Percentiles rank a stretch among this genome's conserved stretches.
These are phyloP conservation scores for Lepidurus packardi DNA, from an alignment of 1,140 invertebrate species.

Conservation along the genomic window DNA sequence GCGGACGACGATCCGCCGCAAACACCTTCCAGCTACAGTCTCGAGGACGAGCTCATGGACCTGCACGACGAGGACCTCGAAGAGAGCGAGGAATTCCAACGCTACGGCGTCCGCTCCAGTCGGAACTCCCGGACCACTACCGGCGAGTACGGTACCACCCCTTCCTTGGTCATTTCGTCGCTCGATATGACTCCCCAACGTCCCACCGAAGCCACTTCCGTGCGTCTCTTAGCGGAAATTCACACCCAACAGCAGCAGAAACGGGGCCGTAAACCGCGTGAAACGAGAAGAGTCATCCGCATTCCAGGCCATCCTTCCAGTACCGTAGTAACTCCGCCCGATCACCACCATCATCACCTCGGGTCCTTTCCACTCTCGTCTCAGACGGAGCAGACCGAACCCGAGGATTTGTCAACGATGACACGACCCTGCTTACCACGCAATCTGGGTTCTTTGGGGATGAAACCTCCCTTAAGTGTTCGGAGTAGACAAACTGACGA, in stretches of 20 bases:
- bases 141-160: background rate
- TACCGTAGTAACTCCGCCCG: constrained; percentile 34
- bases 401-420: constrained; percentile 71
- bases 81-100: constrained; percentile 27
- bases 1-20: constrained; percentile 43
- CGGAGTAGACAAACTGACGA: background rate
- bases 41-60: constrained; percentile 18
- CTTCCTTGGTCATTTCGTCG: background rate
- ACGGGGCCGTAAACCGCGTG: constrained; percentile 44
- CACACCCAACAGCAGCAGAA: constrained; percentile 32
- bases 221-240: constrained; percentile 22
- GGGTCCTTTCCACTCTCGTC: constrained; percentile 41
- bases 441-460: background rate
- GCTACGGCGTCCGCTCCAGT: constrained; percentile 26
- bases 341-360: constrained; percentile 36
- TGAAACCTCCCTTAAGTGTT: constrained; percentile 7
- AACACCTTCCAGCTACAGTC: constrained; percentile 43
- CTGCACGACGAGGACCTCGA: constrained; percentile 29
- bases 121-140: constrained; percentile 31
- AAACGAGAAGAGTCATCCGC: constrained; percentile 46
- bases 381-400: constrained; percentile 74
- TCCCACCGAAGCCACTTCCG: background rate
- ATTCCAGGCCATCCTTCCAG: constrained; percentile 38
- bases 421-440: constrained; percentile 22
- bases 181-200: background rate